These are phyloP conservation scores for Mycetomoellerius zeteki DNA, from an alignment of 1,140 invertebrate species.

Conservation along the genomic window DNA sequence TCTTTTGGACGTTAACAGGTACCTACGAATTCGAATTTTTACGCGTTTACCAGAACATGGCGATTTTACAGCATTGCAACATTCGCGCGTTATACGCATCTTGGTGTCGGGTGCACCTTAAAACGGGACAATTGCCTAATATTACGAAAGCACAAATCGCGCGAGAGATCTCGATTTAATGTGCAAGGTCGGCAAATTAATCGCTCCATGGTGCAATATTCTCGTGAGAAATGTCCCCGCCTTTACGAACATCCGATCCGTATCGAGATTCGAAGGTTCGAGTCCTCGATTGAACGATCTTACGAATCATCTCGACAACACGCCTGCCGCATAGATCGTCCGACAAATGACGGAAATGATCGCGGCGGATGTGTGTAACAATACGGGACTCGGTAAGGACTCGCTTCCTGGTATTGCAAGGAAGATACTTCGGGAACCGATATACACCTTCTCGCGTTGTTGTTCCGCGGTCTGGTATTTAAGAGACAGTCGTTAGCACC, in stretches of 20 bases:
- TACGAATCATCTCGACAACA: constrained; percentile 39
- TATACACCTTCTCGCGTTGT: not conserved
- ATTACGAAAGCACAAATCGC: constrained; percentile 25
- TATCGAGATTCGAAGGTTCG: constrained; percentile 33
- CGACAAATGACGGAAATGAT: constrained; percentile 40
- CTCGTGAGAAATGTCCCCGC: constrained; percentile 58
- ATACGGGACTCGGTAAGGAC: not conserved
- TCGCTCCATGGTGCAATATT: constrained; percentile 60
- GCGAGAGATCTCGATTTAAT: constrained; percentile 33
- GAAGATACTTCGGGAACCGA: not conserved
- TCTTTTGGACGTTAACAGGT: not conserved
- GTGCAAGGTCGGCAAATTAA: constrained; percentile 47
- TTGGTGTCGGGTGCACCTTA: not conserved
- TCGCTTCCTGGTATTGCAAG: constrained; percentile 39
- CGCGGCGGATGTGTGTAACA: not conserved
- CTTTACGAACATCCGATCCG: constrained; percentile 31
- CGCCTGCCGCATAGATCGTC: constrained; percentile 1
- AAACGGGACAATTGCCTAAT: constrained; percentile 38
- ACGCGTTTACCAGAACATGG: not conserved
- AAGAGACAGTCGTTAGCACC: constrained; percentile 55
- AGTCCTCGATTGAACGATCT: constrained; percentile 19
- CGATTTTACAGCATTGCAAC: not conserved
- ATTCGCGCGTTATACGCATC: not conserved
- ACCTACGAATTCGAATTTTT: not conserved
- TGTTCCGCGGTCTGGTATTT: not conserved